phyloP scores from a whole-genome alignment of 1,140 invertebrate genomes.

The Caenorhabditis elegans region DNA sequence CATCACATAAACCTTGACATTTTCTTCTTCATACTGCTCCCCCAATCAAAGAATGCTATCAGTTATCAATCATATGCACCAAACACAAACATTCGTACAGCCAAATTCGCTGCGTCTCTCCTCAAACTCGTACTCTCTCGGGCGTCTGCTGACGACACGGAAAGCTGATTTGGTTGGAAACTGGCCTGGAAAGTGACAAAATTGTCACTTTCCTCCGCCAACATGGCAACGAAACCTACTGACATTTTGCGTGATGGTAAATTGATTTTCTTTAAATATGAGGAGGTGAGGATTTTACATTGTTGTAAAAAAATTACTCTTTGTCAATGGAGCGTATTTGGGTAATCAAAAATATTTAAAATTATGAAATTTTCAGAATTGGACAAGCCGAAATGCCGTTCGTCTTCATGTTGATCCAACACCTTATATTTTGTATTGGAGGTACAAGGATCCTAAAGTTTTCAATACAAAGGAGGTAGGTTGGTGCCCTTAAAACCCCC shows the following conservation, averaged over 20 bases:
- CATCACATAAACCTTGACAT: no score
- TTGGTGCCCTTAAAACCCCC: not conserved
- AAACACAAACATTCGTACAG: not conserved
- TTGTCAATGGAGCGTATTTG: no score
- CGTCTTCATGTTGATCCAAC: constrained; percentile 2
- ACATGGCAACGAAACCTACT: not conserved
- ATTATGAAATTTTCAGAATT: not conserved
- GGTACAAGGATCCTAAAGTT: not conserved
- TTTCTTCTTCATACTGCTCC: not conserved
- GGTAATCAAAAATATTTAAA: not conserved
- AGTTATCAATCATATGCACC: constrained; percentile 5
- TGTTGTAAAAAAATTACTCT: not conserved
- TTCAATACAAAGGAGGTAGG: constrained; percentile 1
- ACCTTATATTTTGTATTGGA: not conserved
- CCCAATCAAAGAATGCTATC: not conserved
- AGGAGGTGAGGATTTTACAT: not conserved
- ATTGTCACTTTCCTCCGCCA: not conserved
- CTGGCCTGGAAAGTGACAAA: not conserved
- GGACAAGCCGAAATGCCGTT: not conserved
- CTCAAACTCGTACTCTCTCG: not conserved
- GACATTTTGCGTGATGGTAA: not conserved
- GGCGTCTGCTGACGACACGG: not conserved
- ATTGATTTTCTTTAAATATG: constrained; percentile 9
- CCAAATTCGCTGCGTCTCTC: not conserved
- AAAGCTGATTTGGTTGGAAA: not conserved